Base-by-base conservation (phyloP, 2,797 vertebrate genomes). In the Rhinella marina region DNA sequence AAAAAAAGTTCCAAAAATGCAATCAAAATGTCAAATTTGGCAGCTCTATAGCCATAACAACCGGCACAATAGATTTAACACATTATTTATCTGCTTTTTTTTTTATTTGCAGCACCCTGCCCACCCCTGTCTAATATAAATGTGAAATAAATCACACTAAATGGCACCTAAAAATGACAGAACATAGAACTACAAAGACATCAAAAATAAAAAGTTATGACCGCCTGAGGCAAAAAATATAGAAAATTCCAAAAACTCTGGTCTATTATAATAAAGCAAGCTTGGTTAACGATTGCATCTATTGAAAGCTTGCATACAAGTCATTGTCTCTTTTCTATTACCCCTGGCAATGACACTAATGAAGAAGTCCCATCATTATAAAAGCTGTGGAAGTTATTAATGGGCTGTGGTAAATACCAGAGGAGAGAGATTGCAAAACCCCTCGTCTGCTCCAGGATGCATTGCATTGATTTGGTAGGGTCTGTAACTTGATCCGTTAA, bases 401-500 rank as follows among this genome's bases (percentile, higher is more conserved):
- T 48, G 50, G 23, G 25, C 59, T 48, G 59, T 12, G 21, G n/a
- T n/a, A 81, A 62, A 81, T 81, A 54, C 54, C 29, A 59, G 54
- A 84, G 23, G n/a, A 62, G 13, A 14, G 54, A 62, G 83, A 87
- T 87, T 82, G 70, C 79, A 75, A 54, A 75, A 82, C 64, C 41
- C 41, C 21, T 32, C 80, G 41, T 59, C 79, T 72, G 52, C 78
- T 75, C 32, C n/a, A 3, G 54, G 48, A 23, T 82, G 62, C 14
- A 27, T 62, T 68, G 84, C 70, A 17, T 61, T 86, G 88, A 78
- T 68, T 89, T 64, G 62, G 41, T 57, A 76, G 12, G 57, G 23
- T 19, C 27, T 83, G 88, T 83, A 89, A 89, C 82, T 8, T 83
- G 88, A 89, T 79, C 83, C 29, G 48, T 88, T 79, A 77, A 88